phyloP scores from a whole-genome alignment of 2,888 invertebrate genomes.

The Pachydiplax longipennis region DNA sequence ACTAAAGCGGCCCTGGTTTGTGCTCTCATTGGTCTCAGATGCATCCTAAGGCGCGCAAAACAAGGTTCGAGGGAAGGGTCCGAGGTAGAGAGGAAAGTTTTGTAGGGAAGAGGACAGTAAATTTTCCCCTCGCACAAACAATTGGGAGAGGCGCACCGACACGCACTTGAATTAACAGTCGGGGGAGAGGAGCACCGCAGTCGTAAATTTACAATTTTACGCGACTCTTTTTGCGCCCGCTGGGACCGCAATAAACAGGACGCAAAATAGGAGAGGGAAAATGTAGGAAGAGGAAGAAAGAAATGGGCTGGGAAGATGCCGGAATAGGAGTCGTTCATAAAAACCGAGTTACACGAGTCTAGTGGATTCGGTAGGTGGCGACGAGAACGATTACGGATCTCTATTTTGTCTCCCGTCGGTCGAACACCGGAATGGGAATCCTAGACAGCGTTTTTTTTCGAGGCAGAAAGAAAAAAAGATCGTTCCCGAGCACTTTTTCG shows the following conservation, averaged over 20 bases:
- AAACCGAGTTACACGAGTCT: not conserved
- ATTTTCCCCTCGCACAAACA: not conserved
- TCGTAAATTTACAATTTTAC: slow-evolving; percentile 1
- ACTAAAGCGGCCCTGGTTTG: not conserved
- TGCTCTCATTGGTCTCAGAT: not conserved
- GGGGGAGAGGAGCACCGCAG: not conserved
- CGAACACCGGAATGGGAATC: no score
- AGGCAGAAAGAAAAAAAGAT: no score
- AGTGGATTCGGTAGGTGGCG: not conserved
- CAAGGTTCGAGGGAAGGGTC: not conserved
- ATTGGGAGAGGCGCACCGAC: not conserved
- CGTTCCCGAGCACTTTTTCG: no score
- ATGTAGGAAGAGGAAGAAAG: not conserved
- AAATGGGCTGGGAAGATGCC: not conserved
- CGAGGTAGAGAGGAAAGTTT: not conserved
- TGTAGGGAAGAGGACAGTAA: not conserved
- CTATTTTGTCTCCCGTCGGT: not conserved
- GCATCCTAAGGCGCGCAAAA: not conserved
- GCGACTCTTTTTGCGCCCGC: not conserved
- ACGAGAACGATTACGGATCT: not conserved
- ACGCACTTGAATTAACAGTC: not conserved
- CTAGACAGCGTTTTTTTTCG: no score
- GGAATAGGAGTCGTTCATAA: no score
- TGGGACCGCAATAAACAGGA: not conserved
- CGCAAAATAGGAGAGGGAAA: not conserved